phyloP scores from a whole-genome alignment of 2,113 vertebrate species.

The Notarius quadriscutis region DNA sequence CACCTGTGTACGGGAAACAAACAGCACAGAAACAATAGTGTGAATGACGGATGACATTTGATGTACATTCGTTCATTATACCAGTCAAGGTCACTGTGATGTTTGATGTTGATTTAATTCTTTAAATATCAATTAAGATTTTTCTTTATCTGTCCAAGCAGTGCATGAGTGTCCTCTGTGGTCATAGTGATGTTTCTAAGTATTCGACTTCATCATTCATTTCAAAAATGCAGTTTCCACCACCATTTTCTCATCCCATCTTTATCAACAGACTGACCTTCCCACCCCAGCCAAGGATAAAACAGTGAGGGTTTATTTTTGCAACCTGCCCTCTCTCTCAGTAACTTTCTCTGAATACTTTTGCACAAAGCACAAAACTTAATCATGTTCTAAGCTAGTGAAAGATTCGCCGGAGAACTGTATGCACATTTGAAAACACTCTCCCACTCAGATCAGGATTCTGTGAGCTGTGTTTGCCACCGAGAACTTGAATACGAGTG shows the following conservation, averaged over 20 bases:
- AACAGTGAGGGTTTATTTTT: neutral
- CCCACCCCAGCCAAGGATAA: neutral
- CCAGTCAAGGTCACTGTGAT: neutral
- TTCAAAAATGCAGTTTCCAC: neutral
- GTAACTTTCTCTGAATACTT: conserved; percentile 26
- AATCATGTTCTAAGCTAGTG: conserved; percentile 45
- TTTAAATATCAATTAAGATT: neutral
- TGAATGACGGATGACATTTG: neutral
- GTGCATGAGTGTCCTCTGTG: neutral
- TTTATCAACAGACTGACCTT: neutral
- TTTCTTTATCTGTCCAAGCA: neutral
- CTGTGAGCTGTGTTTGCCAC: conserved; percentile 41
- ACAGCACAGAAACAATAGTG: neutral
- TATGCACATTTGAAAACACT: conserved; percentile 57
- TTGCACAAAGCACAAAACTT: conserved; percentile 32
- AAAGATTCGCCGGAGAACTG: conserved; percentile 58
- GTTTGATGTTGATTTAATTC: neutral
- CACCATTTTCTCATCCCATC: neutral
- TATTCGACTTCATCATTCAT: neutral
- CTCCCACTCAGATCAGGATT: conserved; percentile 51
- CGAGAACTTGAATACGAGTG: conserved; percentile 34
- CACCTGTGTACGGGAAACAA: neutral
- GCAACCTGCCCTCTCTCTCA: neutral
- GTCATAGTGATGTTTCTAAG: neutral
- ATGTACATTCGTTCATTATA: neutral